Percentiles rank a stretch among this genome's conserved stretches.
Evolutionary conservation across 2,888 invertebrate genomes (phyloP).

Genomic region (Tiliacea citrago): DNA sequence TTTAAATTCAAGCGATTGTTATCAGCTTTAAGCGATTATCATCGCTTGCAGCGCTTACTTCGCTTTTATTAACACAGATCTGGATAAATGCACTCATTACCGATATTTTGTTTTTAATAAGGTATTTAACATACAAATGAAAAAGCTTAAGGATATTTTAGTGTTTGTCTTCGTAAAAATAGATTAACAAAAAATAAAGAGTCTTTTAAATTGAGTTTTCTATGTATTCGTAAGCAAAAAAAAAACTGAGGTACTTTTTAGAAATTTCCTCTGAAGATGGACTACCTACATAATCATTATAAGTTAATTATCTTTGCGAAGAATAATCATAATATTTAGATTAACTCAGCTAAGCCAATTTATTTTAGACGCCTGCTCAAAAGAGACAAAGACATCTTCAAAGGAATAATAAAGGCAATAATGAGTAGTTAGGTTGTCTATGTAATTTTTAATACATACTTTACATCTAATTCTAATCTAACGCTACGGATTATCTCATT

Average conservation of each 20-base stretch:
- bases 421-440: neutral
- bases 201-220: neutral
- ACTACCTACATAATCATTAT: neutral
- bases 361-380: neutral
- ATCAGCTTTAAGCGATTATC: slow-evolving; percentile 27
- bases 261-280: neutral
- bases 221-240: neutral
- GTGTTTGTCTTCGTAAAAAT: neutral
- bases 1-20: slow-evolving; percentile 37
- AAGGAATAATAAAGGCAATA: neutral
- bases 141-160: neutral
- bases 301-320: slow-evolving; percentile 17
- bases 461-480: neutral
- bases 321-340: slow-evolving; percentile 16
- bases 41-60: slow-evolving; percentile 20
- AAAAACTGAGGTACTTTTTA: neutral
- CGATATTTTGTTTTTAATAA: neutral
- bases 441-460: neutral
- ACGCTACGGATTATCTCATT: neutral
- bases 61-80: slow-evolving; percentile 10
- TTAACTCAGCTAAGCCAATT: slow-evolving; percentile 2
- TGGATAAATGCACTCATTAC: slow-evolving; percentile 3
- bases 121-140: neutral
- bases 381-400: neutral
- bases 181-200: neutral